Evolutionary conservation across 2,113 vertebrate species (phyloP).

Genomic region (Suricata suricatta): DNA sequence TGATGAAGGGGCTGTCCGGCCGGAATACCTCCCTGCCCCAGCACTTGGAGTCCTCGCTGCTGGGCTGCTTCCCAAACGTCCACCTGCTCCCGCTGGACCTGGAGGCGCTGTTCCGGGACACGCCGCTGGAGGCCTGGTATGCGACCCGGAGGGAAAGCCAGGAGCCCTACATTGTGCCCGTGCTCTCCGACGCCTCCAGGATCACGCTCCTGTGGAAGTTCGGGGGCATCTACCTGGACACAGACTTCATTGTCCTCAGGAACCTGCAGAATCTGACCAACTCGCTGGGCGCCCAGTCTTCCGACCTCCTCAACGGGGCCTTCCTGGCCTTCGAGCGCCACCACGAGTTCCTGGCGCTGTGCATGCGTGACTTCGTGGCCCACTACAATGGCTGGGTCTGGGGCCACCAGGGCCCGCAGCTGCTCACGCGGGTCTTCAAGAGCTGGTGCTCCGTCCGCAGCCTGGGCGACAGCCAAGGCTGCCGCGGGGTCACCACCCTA

Average conservation of each 20-base stretch:
- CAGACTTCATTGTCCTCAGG: conserved; percentile 85
- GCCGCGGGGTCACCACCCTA: conserved; percentile 78
- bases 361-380: conserved; percentile 83
- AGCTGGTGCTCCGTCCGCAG: conserved; percentile 79
- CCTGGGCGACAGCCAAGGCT: conserved; percentile 68
- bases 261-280: conserved; percentile 81
- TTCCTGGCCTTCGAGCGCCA: conserved; percentile 82
- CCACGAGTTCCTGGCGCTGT: conserved; percentile 80
- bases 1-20: conserved; percentile 82
- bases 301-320: conserved; percentile 82
- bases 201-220: conserved; percentile 83
- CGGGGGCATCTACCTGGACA: conserved; percentile 86
- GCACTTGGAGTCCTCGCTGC: conserved; percentile 78
- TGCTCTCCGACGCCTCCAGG: conserved; percentile 84
- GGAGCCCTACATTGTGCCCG: conserved; percentile 76
- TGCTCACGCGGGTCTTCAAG: conserved; percentile 84
- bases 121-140: conserved; percentile 82
- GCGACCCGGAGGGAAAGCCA: no score
- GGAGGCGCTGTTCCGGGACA: conserved; percentile 79
- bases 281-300: no score
- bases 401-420: conserved; percentile 86
- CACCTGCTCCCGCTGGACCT: conserved; percentile 78
- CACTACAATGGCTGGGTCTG: conserved; percentile 84
- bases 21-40: not conserved
- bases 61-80: conserved; percentile 84